Evolutionary conservation across 2,113 vertebrate genomes (phyloP), one percentile per base, ranked within the genome.

Genomic region (Corythoichthys intestinalis): DNA sequence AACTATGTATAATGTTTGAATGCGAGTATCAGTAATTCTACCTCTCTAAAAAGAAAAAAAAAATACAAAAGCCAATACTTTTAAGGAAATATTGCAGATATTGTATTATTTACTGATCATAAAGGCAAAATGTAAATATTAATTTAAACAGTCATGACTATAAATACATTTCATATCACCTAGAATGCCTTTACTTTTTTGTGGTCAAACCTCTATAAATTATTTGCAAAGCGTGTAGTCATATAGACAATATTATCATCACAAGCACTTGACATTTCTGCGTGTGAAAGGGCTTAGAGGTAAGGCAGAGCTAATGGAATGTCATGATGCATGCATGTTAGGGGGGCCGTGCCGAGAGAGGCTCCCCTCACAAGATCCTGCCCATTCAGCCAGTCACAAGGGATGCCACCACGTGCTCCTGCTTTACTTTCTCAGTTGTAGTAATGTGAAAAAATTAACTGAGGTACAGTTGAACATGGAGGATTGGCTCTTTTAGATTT

Each of bases 261-360:
- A 54, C 52, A 49, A 13, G 39, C 41, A 41, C 2, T 37, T 56
- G 64, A 15, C 65, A 20, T 75, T 38, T 75, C 47, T 70, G 35
- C 15, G 38, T 66, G 37, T 74, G 69, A 76, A 74, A 67, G 52
- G 73, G 72, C 73, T 82, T 73, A 72, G 76, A 74, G 38, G 41
- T 67, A 72, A 67, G 67, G 73, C 1, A 34, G 59, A 57, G 66
- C 63, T 72, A 10, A 10, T 72, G 89, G 85, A 89, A 87, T 90
- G 88, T 79, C 84, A 85, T 86, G 85, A 85, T 79, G 73, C 46
- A 28, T 67, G 79, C 81, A 83, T 37, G 75, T 73, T 68, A 60
- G 70, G 58, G 69, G 3, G 47, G 60, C 41, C 60, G 17, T 72
- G 52, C 65, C 47, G 65, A 81, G 76, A 71, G 79, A 77, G 79